These are phyloP conservation scores for Cryptocheilus praepositus DNA, from an alignment of 2,888 invertebrate genomes.

Conservation along the genomic window DNA sequence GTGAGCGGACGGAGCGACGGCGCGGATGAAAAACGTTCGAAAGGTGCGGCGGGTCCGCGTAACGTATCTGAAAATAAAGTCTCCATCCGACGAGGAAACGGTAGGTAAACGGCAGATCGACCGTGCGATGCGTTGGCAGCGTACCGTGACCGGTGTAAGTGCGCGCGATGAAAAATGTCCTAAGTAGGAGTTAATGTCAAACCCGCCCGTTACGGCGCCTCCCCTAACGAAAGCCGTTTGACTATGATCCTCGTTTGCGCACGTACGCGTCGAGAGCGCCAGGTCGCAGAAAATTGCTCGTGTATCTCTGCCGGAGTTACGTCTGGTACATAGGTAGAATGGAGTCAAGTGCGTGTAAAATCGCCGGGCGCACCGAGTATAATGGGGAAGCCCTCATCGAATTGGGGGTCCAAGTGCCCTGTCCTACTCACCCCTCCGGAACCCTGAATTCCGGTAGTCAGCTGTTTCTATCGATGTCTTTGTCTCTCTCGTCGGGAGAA, in stretches of 20 bases:
- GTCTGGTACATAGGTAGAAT: slow-evolving; percentile 66
- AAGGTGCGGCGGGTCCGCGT: too few relatives aligned
- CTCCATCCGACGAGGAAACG: too few relatives aligned
- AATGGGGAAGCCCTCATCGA: slow-evolving; percentile 67
- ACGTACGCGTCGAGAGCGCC: background rate
- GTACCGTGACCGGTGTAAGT: too few relatives aligned
- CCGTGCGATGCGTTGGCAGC: too few relatives aligned
- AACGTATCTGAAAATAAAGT: too few relatives aligned
- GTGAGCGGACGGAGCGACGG: background rate
- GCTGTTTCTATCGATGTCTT: slow-evolving; percentile 64
- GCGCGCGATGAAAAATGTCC: too few relatives aligned
- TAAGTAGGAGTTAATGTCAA: too few relatives aligned
- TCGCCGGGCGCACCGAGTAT: slow-evolving; percentile 71
- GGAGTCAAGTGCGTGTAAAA: slow-evolving; percentile 80
- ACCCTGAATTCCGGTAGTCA: slow-evolving; percentile 71
- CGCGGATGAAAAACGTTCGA: too few relatives aligned
- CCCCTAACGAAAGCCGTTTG: background rate
- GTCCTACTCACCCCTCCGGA: slow-evolving; percentile 67
- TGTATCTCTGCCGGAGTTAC: slow-evolving; percentile 45
- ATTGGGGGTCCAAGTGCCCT: slow-evolving; percentile 70
- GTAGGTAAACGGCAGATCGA: too few relatives aligned
- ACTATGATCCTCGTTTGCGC: slow-evolving; percentile 1
- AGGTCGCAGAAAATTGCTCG: slow-evolving; percentile 46
- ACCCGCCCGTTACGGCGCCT: too few relatives aligned
- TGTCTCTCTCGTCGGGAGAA: slow-evolving; percentile 42